A percentile compares a stretch with the other conserved stretches of the same genome.
phyloP scores from a whole-genome alignment of 2,888 invertebrate species.

The Ophion obscuratus region DNA sequence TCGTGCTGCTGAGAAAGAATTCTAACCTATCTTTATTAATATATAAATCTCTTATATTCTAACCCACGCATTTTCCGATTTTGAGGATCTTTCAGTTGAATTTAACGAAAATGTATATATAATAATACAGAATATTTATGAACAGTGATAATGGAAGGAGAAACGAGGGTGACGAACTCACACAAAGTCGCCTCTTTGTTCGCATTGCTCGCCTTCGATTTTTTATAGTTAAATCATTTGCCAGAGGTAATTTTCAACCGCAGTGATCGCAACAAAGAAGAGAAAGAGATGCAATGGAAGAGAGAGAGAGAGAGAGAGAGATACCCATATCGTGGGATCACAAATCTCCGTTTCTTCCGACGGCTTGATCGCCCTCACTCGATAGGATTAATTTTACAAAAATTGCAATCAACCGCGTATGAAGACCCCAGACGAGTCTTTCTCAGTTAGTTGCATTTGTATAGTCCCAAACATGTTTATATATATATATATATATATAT shows the following conservation, averaged over 20 bases:
- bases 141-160: no score
- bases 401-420: conserved; percentile 42
- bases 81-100: no score
- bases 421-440: conserved; percentile 14
- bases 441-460: neutral
- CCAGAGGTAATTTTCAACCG: conserved; percentile 5
- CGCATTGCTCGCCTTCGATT: conserved; percentile 9
- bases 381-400: conserved; percentile 50
- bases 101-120: no score
- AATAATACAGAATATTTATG: no score
- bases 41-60: no score
- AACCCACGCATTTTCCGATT: no score
- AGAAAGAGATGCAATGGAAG: neutral
- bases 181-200: neutral
- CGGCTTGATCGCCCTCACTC: conserved; percentile 49
- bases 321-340: neutral
- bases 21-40: no score
- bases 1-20: no score
- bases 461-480: no score
- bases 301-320: conserved; percentile 5
- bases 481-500: no score
- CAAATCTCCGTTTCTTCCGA: conserved; percentile 55
- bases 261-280: conserved; percentile 1
- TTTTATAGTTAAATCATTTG: neutral
- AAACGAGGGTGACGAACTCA: neutral